Percentiles rank a stretch among this genome's conserved stretches.
These are phyloP conservation scores for Chloropsis hardwickii DNA, from an alignment of 2,113 vertebrate genomes.

Conservation along the genomic window DNA sequence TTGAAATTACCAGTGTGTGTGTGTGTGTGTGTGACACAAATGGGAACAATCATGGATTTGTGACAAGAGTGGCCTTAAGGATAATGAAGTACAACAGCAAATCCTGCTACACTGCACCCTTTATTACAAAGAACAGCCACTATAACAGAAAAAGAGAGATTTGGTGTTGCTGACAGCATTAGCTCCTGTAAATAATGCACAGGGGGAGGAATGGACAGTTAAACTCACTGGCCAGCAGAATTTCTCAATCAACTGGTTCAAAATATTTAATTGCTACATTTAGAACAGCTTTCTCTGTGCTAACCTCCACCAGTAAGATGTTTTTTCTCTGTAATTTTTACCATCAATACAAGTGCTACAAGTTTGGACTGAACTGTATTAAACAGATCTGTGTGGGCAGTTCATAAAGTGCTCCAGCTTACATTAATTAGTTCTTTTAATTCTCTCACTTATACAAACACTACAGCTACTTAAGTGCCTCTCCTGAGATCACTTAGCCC, in stretches of 20 bases:
- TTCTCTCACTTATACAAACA: neutral
- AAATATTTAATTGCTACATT: neutral
- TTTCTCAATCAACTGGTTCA: neutral
- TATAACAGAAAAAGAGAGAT: neutral
- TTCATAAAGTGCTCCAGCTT: neutral
- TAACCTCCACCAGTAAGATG: neutral
- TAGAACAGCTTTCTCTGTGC: neutral
- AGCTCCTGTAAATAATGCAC: neutral
- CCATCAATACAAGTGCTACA: neutral
- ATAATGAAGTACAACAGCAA: neutral
- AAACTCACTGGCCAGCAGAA: neutral
- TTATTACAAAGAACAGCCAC: neutral
- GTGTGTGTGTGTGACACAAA: neutral
- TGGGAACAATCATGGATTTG: neutral
- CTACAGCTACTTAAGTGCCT: neutral
- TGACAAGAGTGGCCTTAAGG: neutral
- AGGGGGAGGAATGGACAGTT: neutral
- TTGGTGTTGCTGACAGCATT: neutral
- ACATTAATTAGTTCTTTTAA: conserved; percentile 13
- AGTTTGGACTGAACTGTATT: neutral
- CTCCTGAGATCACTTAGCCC: conserved; percentile 19
- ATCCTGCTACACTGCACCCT: neutral
- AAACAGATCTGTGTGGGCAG: neutral
- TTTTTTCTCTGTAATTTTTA: neutral
- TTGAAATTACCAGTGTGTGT: neutral